Evolutionary conservation across 1,140 invertebrate genomes (phyloP), one percentile per base, ranked within the genome.

Genomic region (Scaptodrosophila lebanonensis): DNA sequence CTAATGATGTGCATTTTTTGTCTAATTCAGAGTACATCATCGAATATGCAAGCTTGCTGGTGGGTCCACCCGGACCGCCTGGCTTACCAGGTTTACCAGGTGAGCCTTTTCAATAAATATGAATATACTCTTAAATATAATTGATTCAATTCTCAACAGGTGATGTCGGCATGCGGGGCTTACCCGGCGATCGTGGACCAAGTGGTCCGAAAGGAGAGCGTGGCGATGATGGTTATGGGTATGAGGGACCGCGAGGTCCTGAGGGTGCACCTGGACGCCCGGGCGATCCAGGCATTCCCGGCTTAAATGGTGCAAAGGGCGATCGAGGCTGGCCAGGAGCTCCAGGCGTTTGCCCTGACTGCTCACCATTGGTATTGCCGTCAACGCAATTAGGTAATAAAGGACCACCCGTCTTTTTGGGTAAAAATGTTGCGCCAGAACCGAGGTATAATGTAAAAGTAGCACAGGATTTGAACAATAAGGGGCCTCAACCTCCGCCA

Each of bases 301-400:
- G 90, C 20, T 92, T 92, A 5, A 64, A 90, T 27, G 91, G 91
- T 45, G 13, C 56, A 27, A 3, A 25, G 9, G 62, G 63, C 18
- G 54, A 61, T 32, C 25, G 33, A 27, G 56, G 51, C 35, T 33
- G 9, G n/a, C 2, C 15, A 11, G 50, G 58, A 20, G 16, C 87
- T 8, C 89, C 91, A 9, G 92, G 92, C 17, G 90, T 88, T 63
- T 92, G 91, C 66, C 91, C 92, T 71, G 90, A 88, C 59, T 91
- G 90, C 66, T 90, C 89, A 64, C 88, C 88, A n/a, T n/a, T n/a
- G n/a, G n/a, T n/a, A n/a, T n/a, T n/a, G n/a, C n/a, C n/a, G n/a
- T n/a, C n/a, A n/a, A n/a, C n/a, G n/a, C n/a, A n/a, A n/a, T n/a
- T n/a, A n/a, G n/a, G n/a, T n/a, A n/a, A n/a, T n/a, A n/a, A n/a